phyloP scores from a whole-genome alignment of 2,113 vertebrate genomes.

The Malurus cyaneus region DNA sequence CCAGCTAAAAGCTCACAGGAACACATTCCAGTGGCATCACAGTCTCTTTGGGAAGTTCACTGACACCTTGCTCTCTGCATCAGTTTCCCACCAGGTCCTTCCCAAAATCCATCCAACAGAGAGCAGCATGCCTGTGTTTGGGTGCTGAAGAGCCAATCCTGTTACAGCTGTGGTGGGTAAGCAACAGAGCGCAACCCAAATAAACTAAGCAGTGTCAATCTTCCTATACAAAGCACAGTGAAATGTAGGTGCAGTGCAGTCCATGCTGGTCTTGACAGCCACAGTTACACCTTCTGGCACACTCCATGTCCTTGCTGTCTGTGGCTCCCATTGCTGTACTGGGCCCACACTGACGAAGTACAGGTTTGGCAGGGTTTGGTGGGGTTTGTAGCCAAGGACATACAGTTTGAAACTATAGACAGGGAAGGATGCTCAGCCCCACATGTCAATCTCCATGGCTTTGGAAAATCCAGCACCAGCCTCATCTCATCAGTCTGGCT shows the following conservation, averaged over 20 bases:
- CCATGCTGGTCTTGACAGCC: background rate
- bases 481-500: background rate
- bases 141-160: background rate
- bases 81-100: background rate
- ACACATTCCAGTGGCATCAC: background rate
- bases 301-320: background rate
- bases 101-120: background rate
- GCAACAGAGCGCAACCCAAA: background rate
- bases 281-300: background rate
- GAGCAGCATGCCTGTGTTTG: background rate
- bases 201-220: background rate
- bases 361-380: rapidly evolving
- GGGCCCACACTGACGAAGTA: background rate
- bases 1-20: background rate
- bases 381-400: background rate
- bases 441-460: background rate
- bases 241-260: background rate
- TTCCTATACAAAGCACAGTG: background rate
- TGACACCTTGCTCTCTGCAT: background rate
- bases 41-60: background rate
- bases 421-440: background rate
- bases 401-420: background rate
- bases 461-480: background rate
- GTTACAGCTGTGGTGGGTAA: background rate
- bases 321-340: background rate